phyloP scores from a whole-genome alignment of 2,113 vertebrate genomes.

The Apus apus region DNA sequence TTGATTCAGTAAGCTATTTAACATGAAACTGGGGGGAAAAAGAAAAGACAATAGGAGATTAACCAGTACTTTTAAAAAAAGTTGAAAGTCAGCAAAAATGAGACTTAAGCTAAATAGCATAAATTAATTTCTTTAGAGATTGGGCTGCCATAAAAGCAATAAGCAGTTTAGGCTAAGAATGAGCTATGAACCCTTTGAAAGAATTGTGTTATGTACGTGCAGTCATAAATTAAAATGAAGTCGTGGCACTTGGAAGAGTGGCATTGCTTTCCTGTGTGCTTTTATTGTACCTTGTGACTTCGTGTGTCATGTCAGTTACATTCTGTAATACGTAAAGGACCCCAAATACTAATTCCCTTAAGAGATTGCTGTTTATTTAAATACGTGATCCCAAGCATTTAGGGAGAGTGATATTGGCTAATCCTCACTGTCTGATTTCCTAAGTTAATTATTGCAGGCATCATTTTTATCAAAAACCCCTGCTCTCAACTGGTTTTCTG shows the following conservation, averaged over 20 bases:
- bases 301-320: not conserved
- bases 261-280: not conserved
- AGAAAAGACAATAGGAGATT: not conserved
- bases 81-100: not conserved
- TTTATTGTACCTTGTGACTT: not conserved
- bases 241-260: not conserved
- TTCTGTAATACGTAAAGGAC: conserved; percentile 33
- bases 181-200: not conserved
- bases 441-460: not conserved
- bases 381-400: not conserved
- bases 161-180: not conserved
- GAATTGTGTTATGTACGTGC: fast-evolving
- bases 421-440: conserved; percentile 21
- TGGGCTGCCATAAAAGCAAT: not conserved
- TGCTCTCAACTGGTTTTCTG: not conserved
- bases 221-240: not conserved
- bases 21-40: not conserved
- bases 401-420: conserved; percentile 33
- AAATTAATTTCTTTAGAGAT: conserved; percentile 10
- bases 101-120: not conserved
- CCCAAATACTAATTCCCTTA: conserved; percentile 46
- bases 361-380: conserved; percentile 56
- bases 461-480: not conserved
- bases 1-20: conserved; percentile 5
- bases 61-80: not conserved